These are phyloP conservation scores for Dendropsophus ebraccatus DNA, from an alignment of 2,113 vertebrate species.

Conservation along the genomic window DNA sequence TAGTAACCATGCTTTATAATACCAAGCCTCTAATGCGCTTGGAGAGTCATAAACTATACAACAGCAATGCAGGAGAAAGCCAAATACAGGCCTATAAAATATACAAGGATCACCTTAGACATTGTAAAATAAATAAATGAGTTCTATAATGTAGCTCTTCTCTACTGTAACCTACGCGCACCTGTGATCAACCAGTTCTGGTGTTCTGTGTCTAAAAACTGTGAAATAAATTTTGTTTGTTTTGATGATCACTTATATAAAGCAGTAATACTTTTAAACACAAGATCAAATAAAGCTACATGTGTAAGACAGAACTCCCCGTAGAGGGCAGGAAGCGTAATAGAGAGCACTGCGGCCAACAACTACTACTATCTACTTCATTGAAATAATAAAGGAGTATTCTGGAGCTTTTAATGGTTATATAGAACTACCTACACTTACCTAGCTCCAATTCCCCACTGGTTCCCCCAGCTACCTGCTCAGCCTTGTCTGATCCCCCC, in stretches of 20 bases:
- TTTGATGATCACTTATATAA: not conserved
- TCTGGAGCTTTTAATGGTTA: no score
- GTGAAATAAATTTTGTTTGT: not conserved
- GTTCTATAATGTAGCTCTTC: not conserved
- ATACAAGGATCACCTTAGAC: not conserved
- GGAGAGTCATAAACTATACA: conserved; percentile 12
- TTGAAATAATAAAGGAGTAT: no score
- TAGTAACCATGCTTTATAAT: not conserved
- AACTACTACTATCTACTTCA: not conserved
- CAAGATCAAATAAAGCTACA: no score
- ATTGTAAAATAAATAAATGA: conserved; percentile 6
- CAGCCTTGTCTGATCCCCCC: no score
- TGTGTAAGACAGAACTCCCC: no score
- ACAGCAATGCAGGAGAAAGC: not conserved
- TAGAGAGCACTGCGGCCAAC: not conserved
- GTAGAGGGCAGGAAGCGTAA: not conserved
- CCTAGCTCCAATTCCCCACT: no score
- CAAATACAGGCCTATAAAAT: not conserved
- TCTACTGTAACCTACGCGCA: no score
- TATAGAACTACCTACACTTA: no score
- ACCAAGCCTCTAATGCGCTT: not conserved
- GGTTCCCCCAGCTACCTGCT: no score
- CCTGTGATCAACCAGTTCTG: not conserved
- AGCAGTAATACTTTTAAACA: not conserved
- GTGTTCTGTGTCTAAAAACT: not conserved